phyloP scores from a whole-genome alignment of 2,888 invertebrate genomes.

The Dascillus cervinus region DNA sequence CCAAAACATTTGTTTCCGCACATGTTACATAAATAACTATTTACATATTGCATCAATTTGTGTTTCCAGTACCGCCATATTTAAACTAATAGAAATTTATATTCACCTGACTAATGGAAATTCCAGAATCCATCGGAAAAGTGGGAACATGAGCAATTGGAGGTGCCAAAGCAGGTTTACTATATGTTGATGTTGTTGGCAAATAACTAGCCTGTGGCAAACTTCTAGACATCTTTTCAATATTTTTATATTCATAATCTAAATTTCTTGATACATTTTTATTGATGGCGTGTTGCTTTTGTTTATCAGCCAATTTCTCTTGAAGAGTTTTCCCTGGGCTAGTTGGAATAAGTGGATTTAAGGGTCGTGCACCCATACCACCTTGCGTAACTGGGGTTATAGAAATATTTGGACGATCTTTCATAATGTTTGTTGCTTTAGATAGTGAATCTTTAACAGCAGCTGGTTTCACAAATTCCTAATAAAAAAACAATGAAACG shows the following conservation, averaged over 20 bases:
- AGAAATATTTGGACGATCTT: slow-evolving; percentile 46
- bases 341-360: slow-evolving; percentile 17
- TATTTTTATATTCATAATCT: slow-evolving; percentile 11
- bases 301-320: slow-evolving; percentile 59
- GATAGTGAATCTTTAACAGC: too few relatives aligned
- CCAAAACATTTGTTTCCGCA: too few relatives aligned
- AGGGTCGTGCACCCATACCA: slow-evolving; percentile 7
- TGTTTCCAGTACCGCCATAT: too few relatives aligned
- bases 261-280: slow-evolving; percentile 15
- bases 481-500: too few relatives aligned
- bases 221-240: slow-evolving; percentile 11
- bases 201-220: too few relatives aligned
- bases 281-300: slow-evolving; percentile 42
- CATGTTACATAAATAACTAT: too few relatives aligned
- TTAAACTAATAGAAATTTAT: too few relatives aligned
- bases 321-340: slow-evolving; percentile 54
- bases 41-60: too few relatives aligned
- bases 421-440: slow-evolving; percentile 21
- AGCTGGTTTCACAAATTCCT: too few relatives aligned
- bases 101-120: slow-evolving; percentile 37
- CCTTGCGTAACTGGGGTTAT: slow-evolving; percentile 37
- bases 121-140: slow-evolving; percentile 34
- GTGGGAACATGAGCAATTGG: slow-evolving; percentile 21
- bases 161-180: slow-evolving; percentile 11
- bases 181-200: slow-evolving; percentile 7